Evolutionary conservation across 2,888 invertebrate genomes (phyloP), one percentile per base, ranked within the genome.

Genomic region (Brachyptera putata): DNA sequence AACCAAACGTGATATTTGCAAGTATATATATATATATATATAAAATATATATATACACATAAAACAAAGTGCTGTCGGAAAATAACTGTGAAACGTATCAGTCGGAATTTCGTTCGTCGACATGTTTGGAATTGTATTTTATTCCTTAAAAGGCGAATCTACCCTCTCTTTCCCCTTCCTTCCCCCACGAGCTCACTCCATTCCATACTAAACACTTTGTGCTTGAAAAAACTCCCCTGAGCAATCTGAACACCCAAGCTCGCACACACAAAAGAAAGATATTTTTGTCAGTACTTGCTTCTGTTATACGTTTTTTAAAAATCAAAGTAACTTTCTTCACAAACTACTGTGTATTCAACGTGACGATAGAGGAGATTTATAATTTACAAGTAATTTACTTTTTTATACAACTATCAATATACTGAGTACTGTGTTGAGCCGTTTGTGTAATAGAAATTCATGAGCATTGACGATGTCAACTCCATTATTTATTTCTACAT

Each of bases 261-360:
- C 30, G 30, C 30, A 24, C 46, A 22, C 21, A 24, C 22, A 46
- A 46, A 46, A 46, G 18, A 4, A 46, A 21, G 46, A 46, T 24
- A 46, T 22, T 46, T 22, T 46, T 46, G 21, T n/a, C 21, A 46
- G 3, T 11, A 24, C 22, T 21, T 24, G 22, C 46, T 24, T 22
- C 14, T 7, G 30, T n/a, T n/a, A n/a, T 41, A 16, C 41, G 41
- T 5, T 16, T 41, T 41, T 16, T 46, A 46, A 46, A 46, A 46
- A 46, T 46, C 46, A 46, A 46, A 46, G 22, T 46, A 46, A 41
- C 16, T 41, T n/a, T 41, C 41, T 18, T 21, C 41, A 41, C 21
- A 21, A 41, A 41, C 41, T 18, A 21, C 41, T 41, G 7, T 14
- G 41, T 18, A 21, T 41, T 41, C 21, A 21, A n/a, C n/a, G n/a